Percentiles rank a stretch among this genome's conserved stretches.
Evolutionary conservation across 2,113 vertebrate species (phyloP).

Genomic region (Cairina moschata): DNA sequence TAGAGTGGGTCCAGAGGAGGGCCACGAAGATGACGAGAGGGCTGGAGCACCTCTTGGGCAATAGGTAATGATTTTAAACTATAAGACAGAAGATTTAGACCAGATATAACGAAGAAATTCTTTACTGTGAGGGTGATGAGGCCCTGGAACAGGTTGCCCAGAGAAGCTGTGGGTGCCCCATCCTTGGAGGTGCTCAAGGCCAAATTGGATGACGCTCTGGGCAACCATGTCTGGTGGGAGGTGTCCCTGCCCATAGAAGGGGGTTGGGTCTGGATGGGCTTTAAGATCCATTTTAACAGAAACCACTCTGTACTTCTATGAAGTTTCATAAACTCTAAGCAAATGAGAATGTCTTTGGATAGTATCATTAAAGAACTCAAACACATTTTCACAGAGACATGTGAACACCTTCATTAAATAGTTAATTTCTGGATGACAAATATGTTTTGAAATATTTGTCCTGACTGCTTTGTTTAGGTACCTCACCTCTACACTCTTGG

Average conservation of each 20-base stretch:
- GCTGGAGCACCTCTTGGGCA: not conserved
- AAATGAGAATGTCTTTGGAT: not conserved
- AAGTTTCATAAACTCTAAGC: not conserved
- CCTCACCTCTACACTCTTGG: not conserved
- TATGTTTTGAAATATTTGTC: too few relatives aligned
- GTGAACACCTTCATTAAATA: not conserved
- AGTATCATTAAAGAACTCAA: not conserved
- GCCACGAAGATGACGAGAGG: not conserved
- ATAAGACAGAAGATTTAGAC: not conserved
- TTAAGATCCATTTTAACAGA: too few relatives aligned
- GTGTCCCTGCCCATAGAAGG: too few relatives aligned
- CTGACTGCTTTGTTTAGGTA: not conserved
- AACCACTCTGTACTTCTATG: too few relatives aligned
- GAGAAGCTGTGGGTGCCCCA: not conserved
- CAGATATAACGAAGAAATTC: not conserved
- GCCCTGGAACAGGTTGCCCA: not conserved
- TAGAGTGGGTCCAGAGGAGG: not conserved
- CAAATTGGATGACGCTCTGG: too few relatives aligned
- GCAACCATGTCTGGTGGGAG: too few relatives aligned
- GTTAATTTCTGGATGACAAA: not conserved
- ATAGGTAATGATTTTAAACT: not conserved
- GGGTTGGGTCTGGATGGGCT: too few relatives aligned
- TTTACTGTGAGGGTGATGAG: not conserved
- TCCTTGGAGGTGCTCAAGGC: not conserved
- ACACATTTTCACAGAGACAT: not conserved